These are phyloP conservation scores for Heteromormyrus szaboi DNA, from an alignment of 2,797 vertebrate genomes.

Conservation along the genomic window DNA sequence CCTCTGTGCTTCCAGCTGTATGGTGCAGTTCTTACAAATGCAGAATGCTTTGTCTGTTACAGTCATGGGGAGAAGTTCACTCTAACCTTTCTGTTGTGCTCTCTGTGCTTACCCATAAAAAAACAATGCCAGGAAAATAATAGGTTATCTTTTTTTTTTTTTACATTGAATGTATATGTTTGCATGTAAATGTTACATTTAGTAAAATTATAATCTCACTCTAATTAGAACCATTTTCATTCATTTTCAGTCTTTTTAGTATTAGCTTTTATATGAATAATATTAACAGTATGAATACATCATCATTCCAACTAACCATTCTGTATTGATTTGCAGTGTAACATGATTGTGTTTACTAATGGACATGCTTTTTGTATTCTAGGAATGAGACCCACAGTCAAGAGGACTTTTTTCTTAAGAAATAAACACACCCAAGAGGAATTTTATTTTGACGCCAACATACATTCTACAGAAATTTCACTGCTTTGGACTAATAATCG, in stretches of 20 bases:
- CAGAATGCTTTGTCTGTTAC: not conserved
- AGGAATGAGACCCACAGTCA: slow-evolving; percentile 62
- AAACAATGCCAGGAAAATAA: slow-evolving; percentile 17
- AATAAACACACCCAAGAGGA: slow-evolving; percentile 56
- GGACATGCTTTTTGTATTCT: slow-evolving; percentile 27
- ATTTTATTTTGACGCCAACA: slow-evolving; percentile 44
- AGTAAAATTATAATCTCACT: not conserved
- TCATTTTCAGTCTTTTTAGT: not conserved
- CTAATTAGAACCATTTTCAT: not conserved
- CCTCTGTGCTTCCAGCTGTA: slow-evolving; percentile 4
- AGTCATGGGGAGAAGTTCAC: not conserved
- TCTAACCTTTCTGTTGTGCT: slow-evolving; percentile 18
- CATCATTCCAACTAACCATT: not conserved
- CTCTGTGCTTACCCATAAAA: slow-evolving; percentile 26
- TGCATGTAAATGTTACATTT: slow-evolving; percentile 2
- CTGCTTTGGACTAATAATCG: slow-evolving; percentile 39
- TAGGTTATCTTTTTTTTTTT: not conserved
- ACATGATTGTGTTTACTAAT: slow-evolving; percentile 1
- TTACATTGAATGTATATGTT: not conserved
- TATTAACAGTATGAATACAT: not conserved
- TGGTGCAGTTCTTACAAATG: not conserved
- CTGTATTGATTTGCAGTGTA: not conserved
- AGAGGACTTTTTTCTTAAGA: slow-evolving; percentile 59
- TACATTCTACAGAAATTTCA: slow-evolving; percentile 34
- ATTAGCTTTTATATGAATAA: not conserved